These are phyloP conservation scores for Conomelus anceps DNA, from an alignment of 2,888 invertebrate genomes.

Conservation along the genomic window DNA sequence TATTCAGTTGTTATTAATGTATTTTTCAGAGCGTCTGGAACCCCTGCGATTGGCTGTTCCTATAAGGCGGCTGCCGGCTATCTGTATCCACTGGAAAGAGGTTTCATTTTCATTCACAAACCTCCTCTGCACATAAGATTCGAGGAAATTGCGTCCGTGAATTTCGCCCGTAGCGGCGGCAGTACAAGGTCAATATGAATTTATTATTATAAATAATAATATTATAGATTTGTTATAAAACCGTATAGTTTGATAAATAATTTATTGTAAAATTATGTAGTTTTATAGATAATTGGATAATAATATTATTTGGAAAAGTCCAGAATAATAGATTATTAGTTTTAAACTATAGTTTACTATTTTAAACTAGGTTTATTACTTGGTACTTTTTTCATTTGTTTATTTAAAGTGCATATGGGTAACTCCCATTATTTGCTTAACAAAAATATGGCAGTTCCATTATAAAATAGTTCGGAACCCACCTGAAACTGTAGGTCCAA, in stretches of 20 bases:
- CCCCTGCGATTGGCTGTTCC: conserved; percentile 89
- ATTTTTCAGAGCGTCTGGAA: conserved; percentile 63
- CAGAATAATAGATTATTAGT: too few relatives aligned
- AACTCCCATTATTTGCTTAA: neutral
- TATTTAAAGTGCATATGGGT: neutral
- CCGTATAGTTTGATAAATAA: too few relatives aligned
- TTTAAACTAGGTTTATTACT: too few relatives aligned
- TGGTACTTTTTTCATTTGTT: neutral
- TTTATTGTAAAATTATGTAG: neutral
- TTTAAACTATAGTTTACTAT: too few relatives aligned
- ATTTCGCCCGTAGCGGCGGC: conserved; percentile 92
- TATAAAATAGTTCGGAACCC: too few relatives aligned
- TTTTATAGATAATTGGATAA: neutral
- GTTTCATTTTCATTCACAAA: conserved; percentile 97
- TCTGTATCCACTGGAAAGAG: conserved; percentile 93
- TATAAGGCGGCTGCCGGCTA: conserved; percentile 97
- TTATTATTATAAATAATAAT: neutral
- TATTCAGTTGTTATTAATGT: conserved; percentile 11
- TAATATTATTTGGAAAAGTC: too few relatives aligned
- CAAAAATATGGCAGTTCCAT: neutral
- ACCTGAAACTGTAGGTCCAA: too few relatives aligned
- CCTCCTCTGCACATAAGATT: conserved; percentile 97
- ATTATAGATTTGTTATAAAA: too few relatives aligned
- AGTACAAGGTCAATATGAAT: conserved; percentile 51
- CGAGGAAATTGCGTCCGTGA: conserved; percentile 90